Evolutionary conservation across 2,113 vertebrate genomes (phyloP).

Genomic region (Noctilio leporinus): DNA sequence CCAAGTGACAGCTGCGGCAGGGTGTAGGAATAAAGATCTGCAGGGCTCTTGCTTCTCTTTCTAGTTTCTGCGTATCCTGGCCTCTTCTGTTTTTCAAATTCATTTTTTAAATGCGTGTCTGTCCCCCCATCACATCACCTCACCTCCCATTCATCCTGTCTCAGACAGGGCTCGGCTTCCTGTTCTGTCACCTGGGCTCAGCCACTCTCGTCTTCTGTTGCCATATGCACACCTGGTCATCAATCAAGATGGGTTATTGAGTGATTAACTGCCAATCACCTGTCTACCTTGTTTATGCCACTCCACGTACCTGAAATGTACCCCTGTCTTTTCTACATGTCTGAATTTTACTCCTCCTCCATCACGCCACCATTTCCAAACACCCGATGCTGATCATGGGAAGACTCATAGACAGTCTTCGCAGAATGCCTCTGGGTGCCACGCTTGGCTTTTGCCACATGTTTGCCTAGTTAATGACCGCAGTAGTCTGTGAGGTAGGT

Average conservation of each 20-base stretch:
- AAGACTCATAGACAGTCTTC: not conserved
- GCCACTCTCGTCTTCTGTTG: not conserved
- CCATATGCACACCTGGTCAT: not conserved
- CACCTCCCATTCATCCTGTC: rapidly evolving
- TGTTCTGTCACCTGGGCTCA: not conserved
- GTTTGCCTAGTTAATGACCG: not conserved
- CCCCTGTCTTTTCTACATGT: not conserved
- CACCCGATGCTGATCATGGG: not conserved
- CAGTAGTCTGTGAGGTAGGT: not conserved
- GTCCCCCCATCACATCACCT: not conserved
- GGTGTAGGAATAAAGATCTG: not conserved
- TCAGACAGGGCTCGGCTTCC: not conserved
- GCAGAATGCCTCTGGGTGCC: not conserved
- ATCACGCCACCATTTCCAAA: not conserved
- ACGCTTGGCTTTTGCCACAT: not conserved
- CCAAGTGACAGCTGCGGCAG: not conserved
- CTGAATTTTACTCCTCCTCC: not conserved
- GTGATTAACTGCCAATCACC: not conserved
- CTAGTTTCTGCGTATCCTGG: not conserved
- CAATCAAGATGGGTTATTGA: not conserved
- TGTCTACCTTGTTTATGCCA: not conserved
- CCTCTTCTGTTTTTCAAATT: not conserved
- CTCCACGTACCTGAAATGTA: not conserved
- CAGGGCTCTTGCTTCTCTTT: not conserved
- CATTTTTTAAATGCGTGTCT: not conserved